Percentiles rank a stretch among this genome's conserved stretches.
Evolutionary conservation across 2,797 vertebrate genomes (phyloP).

Genomic region (Onychomys leucogaster): DNA sequence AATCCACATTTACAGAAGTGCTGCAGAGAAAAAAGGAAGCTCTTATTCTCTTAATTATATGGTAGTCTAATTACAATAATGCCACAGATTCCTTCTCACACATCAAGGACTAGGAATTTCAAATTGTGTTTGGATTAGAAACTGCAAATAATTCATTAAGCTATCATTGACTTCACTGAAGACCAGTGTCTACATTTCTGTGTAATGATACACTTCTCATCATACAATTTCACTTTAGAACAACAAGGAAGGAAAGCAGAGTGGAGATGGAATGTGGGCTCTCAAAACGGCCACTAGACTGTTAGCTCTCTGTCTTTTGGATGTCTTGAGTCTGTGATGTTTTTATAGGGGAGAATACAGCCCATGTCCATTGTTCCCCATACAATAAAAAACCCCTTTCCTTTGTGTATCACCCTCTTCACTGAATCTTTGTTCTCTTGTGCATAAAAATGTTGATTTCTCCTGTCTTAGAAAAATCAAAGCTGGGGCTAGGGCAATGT

Average conservation of each 20-base stretch:
- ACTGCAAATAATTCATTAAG: conserved; percentile 79
- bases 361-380: background rate
- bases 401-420: background rate
- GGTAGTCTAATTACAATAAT: conserved; percentile 81
- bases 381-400: background rate
- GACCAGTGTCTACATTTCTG: conserved; percentile 77
- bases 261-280: background rate
- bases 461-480: background rate
- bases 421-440: background rate
- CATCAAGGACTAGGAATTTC: conserved; percentile 72
- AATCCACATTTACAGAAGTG: conserved; percentile 65
- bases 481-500: too few species aligned
- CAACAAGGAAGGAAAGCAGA: conserved; percentile 72
- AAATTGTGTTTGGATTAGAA: conserved; percentile 78
- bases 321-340: background rate
- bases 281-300: conserved; percentile 41
- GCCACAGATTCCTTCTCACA: conserved; percentile 81
- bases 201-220: conserved; percentile 68
- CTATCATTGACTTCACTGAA: conserved; percentile 67
- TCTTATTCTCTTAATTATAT: conserved; percentile 81
- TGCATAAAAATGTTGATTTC: background rate
- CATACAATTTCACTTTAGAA: conserved; percentile 77
- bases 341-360: background rate
- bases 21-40: conserved; percentile 81
- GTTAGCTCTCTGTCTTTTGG: background rate